Conservation (phyloP, 2,113 vertebrate species). For the Amia ocellicauda region DNA sequence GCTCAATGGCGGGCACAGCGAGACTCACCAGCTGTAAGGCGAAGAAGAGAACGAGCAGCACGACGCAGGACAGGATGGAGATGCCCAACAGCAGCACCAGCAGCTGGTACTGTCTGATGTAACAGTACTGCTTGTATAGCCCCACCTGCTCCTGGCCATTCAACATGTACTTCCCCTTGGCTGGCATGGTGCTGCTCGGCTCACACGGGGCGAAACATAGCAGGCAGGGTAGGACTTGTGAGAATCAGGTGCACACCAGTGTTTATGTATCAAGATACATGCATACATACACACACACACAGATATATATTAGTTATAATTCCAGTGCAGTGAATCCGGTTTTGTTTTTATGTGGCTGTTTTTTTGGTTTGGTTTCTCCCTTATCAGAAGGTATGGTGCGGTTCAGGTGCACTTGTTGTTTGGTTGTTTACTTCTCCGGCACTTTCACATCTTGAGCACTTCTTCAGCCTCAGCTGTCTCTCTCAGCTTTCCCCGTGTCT, state of each 20-base stretch:
- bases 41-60: constrained; percentile 73
- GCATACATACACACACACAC: no score
- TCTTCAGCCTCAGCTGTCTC: no score
- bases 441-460: constrained; percentile 8
- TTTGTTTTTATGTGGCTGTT: no score
- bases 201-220: constrained; percentile 39
- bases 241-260: no score
- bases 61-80: constrained; percentile 63
- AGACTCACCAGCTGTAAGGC: constrained; percentile 69
- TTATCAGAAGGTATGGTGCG: no score
- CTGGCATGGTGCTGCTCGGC: constrained; percentile 75
- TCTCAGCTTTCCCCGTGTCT: not conserved
- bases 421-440: not conserved
- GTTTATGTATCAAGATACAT: no score
- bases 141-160: constrained; percentile 80
- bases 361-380: no score
- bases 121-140: constrained; percentile 85
- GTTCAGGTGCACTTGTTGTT: no score
- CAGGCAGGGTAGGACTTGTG: constrained; percentile 10
- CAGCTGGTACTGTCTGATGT: constrained; percentile 85
- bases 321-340: no score
- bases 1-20: not conserved
- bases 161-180: constrained; percentile 91
- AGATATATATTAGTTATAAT: no score
- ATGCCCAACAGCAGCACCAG: constrained; percentile 82